phyloP scores from a whole-genome alignment of 2,113 vertebrate genomes.

The Xyrauchen texanus region DNA sequence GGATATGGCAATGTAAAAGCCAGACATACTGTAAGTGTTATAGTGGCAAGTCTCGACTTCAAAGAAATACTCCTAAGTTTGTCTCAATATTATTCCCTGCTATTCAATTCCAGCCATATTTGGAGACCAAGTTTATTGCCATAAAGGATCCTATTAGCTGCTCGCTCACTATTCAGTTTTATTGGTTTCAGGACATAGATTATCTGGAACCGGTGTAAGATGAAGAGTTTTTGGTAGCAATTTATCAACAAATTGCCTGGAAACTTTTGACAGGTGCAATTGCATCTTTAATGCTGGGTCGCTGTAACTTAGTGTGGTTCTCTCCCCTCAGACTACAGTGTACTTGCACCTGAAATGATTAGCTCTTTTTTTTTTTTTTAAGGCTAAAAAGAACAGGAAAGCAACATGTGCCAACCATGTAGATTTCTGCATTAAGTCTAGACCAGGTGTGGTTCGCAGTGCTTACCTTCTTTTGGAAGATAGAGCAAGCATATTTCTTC shows the following conservation, averaged over 20 bases:
- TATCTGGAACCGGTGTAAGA: constrained; percentile 2
- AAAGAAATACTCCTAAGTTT: background rate
- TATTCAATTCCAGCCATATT: background rate
- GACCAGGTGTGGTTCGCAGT: too few species aligned
- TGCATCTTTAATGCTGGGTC: constrained; percentile 20
- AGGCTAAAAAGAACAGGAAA: too few species aligned
- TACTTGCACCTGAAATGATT: too few species aligned
- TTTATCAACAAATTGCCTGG: constrained; percentile 44
- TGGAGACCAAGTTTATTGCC: constrained; percentile 9
- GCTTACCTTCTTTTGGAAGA: too few species aligned
- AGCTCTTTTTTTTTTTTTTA: too few species aligned
- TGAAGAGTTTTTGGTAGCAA: constrained; percentile 37
- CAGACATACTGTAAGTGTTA: too few species aligned
- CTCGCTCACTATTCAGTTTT: background rate
- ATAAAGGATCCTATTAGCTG: background rate
- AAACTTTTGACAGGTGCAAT: constrained; percentile 50
- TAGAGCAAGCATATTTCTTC: too few species aligned
- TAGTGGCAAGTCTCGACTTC: background rate
- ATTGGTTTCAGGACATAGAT: constrained; percentile 1
- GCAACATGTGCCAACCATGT: too few species aligned
- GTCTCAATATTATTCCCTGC: background rate
- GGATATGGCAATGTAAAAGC: too few species aligned
- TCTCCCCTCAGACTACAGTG: too few species aligned
- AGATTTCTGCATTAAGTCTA: too few species aligned
- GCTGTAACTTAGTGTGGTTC: background rate